phyloP scores from a whole-genome alignment of 1,140 invertebrate genomes.

The Teleopsis dalmanni region DNA sequence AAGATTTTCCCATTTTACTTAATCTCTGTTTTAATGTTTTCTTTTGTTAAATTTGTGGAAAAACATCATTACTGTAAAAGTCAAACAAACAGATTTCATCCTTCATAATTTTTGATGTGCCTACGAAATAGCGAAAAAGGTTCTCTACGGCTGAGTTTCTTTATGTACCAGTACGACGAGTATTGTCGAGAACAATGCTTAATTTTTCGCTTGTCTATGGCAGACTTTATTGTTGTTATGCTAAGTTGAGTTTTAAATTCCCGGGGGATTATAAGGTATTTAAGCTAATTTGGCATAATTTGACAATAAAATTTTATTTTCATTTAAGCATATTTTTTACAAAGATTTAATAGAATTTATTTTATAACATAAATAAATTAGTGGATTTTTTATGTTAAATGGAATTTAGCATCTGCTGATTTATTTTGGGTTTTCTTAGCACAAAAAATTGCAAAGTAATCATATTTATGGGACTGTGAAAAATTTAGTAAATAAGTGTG shows the following conservation, averaged over 20 bases:
- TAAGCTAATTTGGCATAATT: not conserved
- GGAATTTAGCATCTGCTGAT: too few species aligned
- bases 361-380: too few species aligned
- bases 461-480: too few species aligned
- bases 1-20: not conserved
- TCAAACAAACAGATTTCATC: not conserved
- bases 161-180: not conserved
- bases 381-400: too few species aligned
- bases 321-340: too few species aligned
- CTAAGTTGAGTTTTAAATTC: not conserved
- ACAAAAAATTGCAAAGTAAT: too few species aligned
- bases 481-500: too few species aligned
- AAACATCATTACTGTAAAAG: constrained; percentile 1
- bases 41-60: not conserved
- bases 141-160: not conserved
- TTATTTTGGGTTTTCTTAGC: too few species aligned
- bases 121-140: not conserved
- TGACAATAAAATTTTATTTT: not conserved
- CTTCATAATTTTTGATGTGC: constrained; percentile 7
- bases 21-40: constrained; percentile 6
- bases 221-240: not conserved
- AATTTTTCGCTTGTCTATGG: not conserved
- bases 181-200: not conserved
- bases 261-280: not conserved
- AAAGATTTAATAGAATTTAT: too few species aligned